Conservation (phyloP, 1,140 invertebrate species). For the Eriocheir sinensis region DNA sequence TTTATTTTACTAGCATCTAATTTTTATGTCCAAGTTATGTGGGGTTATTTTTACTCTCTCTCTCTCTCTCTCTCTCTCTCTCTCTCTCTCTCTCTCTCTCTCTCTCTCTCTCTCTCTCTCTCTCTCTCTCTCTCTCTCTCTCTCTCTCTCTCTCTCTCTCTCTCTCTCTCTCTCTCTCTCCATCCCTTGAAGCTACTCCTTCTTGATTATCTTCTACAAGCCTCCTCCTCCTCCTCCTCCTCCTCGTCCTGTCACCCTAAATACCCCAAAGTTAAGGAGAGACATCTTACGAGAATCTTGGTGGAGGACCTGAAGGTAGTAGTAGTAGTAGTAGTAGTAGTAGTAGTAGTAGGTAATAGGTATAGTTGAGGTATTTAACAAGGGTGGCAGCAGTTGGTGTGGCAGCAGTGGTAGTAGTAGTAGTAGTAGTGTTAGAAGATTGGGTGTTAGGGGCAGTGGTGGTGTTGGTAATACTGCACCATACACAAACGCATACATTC, state of each 20-base stretch:
- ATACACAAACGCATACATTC: no score
- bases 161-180: constrained; percentile 22
- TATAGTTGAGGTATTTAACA: no score
- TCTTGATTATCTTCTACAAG: no score
- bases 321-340: not conserved
- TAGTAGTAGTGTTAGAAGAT: not conserved
- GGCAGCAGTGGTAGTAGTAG: not conserved
- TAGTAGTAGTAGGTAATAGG: not conserved
- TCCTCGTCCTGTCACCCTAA: not conserved
- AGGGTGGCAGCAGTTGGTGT: not conserved
- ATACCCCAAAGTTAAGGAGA: not conserved
- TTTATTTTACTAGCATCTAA: not conserved
- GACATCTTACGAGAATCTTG: not conserved
- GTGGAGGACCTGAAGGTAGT: not conserved
- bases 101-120: no score
- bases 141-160: constrained; percentile 11
- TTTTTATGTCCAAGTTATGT: no score
- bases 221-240: constrained; percentile 7
- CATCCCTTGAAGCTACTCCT: no score
- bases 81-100: no score
- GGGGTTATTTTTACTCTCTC: no score
- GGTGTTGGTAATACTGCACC: no score
- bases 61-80: not conserved
- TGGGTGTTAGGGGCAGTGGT: no score
- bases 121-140: not conserved